Base-by-base conservation (phyloP, 2,797 vertebrate genomes). In the Lutjanus argentimaculatus region DNA sequence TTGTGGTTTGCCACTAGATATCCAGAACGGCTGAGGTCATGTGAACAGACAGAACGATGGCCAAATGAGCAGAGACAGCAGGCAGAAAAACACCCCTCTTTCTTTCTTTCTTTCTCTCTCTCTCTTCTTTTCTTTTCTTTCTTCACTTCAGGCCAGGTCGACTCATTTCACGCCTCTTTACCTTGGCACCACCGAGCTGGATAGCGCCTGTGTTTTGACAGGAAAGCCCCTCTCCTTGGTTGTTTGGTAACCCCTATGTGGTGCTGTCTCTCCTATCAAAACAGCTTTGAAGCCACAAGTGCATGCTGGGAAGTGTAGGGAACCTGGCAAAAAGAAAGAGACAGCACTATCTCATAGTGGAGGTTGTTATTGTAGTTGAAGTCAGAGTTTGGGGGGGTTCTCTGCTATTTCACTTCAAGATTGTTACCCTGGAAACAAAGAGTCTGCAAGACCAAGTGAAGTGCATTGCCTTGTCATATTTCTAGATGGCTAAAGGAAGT, bases 1-100 rank as follows among this genome's bases (percentile, higher is more conserved):
- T 56, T 80, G 74, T 77, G 82, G 65, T 73, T 55, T 70, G 58
- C 59, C 62, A 30, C 73, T 16, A 74, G 70, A 77, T 71, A 67
- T 79, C n/a, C 75, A 82, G 80, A 75, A 42, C 17, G 21, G 45
- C 78, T 75, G 72, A 88, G 79, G 57, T 85, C 78, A 82, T 80
- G 72, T 74, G 76, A 73, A 63, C 71, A 77, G 77, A 78, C 43
- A 64, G 63, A 61, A 30, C 12, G 10, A 63, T 75, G 68, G 72
- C 49, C 67, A 68, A 64, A 40, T 46, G 13, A 62, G 68, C 57
- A 55, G 56, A 72, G 21, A 77, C 68, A 83, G 30, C 62, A 76
- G 64, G 49, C 52, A 65, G 21, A 61, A 63, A 59, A 74, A 76
- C n/a, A 65, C 16, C 43, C 77, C 63, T 10, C 19, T 45, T 43